Percentiles rank a stretch among this genome's conserved stretches.
These are phyloP conservation scores for Cheumatopsyche charites DNA, from an alignment of 1,140 invertebrate genomes.

Conservation along the genomic window DNA sequence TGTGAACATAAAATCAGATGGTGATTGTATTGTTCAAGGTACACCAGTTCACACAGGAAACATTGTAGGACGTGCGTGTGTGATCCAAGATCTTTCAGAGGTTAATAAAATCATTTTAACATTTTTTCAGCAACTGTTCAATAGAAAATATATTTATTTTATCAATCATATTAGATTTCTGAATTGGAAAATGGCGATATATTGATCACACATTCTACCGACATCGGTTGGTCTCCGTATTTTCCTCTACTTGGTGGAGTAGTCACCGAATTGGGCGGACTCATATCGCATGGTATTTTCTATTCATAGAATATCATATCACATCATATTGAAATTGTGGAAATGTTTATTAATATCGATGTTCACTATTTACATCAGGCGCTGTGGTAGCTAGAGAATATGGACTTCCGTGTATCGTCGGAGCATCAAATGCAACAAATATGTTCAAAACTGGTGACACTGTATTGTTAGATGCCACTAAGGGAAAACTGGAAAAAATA, in stretches of 20 bases:
- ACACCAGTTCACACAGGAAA: conserved; percentile 75
- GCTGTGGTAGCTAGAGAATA: conserved; percentile 88
- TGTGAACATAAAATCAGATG: conserved; percentile 26
- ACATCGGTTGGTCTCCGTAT: conserved; percentile 90
- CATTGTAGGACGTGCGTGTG: conserved; percentile 71
- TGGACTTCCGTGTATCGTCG: conserved; percentile 82
- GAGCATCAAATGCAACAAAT: conserved; percentile 70
- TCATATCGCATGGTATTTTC: conserved; percentile 86
- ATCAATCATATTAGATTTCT: conserved; percentile 51
- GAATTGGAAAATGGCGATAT: conserved; percentile 70
- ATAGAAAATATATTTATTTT: neutral
- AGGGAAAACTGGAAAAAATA: conserved; percentile 47
- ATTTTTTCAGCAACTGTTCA: neutral
- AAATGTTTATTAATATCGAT: too few relatives aligned
- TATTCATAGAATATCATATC: too few relatives aligned
- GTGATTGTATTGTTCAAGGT: conserved; percentile 59
- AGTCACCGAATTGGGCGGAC: conserved; percentile 83
- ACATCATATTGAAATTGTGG: too few relatives aligned
- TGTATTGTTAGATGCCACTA: conserved; percentile 56
- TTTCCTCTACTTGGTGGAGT: conserved; percentile 82
- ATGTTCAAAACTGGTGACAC: conserved; percentile 72
- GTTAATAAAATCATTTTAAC: conserved; percentile 47
- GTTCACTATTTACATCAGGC: too few relatives aligned
- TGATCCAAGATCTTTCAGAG: conserved; percentile 65
- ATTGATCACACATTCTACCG: conserved; percentile 78